phyloP scores from a whole-genome alignment of 2,797 vertebrate genomes.

The Cyclopterus lumpus region DNA sequence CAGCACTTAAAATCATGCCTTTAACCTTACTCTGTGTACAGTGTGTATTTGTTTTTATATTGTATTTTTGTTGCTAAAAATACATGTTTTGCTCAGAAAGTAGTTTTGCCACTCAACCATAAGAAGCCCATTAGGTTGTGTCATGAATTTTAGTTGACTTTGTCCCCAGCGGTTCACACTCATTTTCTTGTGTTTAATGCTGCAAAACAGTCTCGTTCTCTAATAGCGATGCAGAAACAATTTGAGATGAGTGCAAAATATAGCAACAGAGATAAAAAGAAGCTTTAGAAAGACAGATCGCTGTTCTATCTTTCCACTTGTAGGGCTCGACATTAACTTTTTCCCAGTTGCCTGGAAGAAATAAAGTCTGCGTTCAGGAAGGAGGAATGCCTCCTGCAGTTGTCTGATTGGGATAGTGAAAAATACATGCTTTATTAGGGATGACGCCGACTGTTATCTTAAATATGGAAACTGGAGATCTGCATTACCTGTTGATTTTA shows the following conservation, averaged over 20 bases:
- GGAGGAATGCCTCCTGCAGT: not conserved
- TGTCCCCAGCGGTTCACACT: slow-evolving; percentile 32
- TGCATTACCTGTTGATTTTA: not conserved
- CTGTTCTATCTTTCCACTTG: too few relatives aligned
- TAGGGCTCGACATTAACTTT: too few relatives aligned
- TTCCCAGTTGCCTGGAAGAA: not conserved
- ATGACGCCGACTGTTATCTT: not conserved
- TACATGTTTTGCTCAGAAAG: slow-evolving; percentile 7
- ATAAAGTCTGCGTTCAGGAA: too few relatives aligned
- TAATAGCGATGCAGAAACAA: slow-evolving; percentile 8
- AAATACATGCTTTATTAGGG: not conserved
- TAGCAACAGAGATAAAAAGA: not conserved
- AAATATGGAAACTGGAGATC: not conserved
- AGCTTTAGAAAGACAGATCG: slow-evolving; percentile 7
- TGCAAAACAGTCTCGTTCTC: slow-evolving; percentile 45
- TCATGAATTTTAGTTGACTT: slow-evolving; percentile 36
- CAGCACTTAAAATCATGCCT: slow-evolving; percentile 26
- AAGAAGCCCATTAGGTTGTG: slow-evolving; percentile 48
- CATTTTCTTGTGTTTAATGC: slow-evolving; percentile 52
- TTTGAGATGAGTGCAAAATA: slow-evolving; percentile 7
- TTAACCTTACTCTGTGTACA: slow-evolving; percentile 10
- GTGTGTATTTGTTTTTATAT: slow-evolving; percentile 2
- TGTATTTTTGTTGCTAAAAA: slow-evolving; percentile 13
- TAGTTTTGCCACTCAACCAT: slow-evolving; percentile 41
- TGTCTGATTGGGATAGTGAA: not conserved